Evolutionary conservation across 2,888 invertebrate genomes (phyloP).

Genomic region (Hartigia nigra): DNA sequence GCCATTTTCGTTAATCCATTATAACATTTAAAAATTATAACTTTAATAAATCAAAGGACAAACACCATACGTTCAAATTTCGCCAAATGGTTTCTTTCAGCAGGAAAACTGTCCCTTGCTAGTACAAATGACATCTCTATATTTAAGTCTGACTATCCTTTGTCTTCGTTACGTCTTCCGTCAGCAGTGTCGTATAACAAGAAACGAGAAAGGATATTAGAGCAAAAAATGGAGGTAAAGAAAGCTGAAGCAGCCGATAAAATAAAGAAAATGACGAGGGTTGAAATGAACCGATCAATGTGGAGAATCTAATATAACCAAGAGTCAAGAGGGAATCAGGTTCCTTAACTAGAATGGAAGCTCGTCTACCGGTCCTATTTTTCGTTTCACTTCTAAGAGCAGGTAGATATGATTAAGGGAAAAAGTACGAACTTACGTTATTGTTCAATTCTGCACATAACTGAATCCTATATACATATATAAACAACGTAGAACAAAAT

Average conservation of each 20-base stretch:
- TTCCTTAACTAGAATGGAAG: neutral
- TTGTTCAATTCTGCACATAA: too few species aligned
- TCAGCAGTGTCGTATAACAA: neutral
- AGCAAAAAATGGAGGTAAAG: neutral
- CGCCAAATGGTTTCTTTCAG: neutral
- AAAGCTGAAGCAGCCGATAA: neutral
- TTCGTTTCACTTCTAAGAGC: neutral
- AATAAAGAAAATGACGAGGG: neutral
- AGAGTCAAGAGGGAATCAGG: neutral
- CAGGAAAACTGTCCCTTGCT: neutral
- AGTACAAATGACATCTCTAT: neutral
- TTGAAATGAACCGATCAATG: neutral
- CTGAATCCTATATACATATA: too few species aligned
- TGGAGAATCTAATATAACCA: neutral
- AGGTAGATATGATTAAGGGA: neutral
- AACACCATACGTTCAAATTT: neutral
- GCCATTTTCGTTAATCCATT: too few species aligned
- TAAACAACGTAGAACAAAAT: neutral
- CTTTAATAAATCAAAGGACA: neutral
- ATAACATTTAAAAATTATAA: neutral
- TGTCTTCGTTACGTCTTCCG: neutral
- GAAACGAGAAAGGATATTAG: neutral
- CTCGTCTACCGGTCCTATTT: neutral
- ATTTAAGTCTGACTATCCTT: neutral
- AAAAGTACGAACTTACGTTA: neutral